These are phyloP conservation scores for Eupelmus urozonus DNA, from an alignment of 2,888 invertebrate species.

Conservation along the genomic window DNA sequence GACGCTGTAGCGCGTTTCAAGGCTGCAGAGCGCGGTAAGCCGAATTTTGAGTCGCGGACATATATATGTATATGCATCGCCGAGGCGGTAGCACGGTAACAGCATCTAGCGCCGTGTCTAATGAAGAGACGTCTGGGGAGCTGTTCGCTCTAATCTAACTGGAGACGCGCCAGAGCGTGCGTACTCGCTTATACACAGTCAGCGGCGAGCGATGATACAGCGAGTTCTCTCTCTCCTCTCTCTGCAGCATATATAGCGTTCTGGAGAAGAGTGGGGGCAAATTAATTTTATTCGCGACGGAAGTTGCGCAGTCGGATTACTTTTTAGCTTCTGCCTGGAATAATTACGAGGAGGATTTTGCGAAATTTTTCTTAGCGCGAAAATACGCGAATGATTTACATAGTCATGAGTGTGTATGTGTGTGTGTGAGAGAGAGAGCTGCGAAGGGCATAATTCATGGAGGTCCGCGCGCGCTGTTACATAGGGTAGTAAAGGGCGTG, in stretches of 20 bases:
- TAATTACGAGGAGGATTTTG: constrained; percentile 28
- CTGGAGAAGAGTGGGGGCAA: constrained; percentile 32
- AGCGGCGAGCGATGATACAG: constrained; percentile 31
- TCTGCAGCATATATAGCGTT: no score
- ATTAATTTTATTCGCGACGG: constrained; percentile 64
- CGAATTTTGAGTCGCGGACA: not conserved
- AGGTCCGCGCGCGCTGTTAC: no score
- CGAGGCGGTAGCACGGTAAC: constrained; percentile 63
- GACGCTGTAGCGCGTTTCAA: not conserved
- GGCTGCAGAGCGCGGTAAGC: not conserved
- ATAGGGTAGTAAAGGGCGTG: not conserved
- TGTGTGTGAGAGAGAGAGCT: no score
- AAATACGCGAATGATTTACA: constrained; percentile 60
- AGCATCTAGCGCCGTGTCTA: constrained; percentile 67
- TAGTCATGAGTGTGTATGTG: constrained; percentile 54
- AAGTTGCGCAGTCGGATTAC: constrained; percentile 14
- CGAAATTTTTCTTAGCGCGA: constrained; percentile 56
- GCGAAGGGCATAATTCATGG: constrained; percentile 52
- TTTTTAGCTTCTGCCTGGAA: constrained; percentile 29
- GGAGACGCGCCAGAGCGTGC: constrained; percentile 53
- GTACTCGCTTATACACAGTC: no score
- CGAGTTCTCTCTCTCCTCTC: constrained; percentile 13
- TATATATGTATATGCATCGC: not conserved
- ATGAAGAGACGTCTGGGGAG: constrained; percentile 75
- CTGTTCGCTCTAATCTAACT: constrained; percentile 73